phyloP scores from a whole-genome alignment of 1,140 invertebrate genomes.

The Belonocnema kinseyi region DNA sequence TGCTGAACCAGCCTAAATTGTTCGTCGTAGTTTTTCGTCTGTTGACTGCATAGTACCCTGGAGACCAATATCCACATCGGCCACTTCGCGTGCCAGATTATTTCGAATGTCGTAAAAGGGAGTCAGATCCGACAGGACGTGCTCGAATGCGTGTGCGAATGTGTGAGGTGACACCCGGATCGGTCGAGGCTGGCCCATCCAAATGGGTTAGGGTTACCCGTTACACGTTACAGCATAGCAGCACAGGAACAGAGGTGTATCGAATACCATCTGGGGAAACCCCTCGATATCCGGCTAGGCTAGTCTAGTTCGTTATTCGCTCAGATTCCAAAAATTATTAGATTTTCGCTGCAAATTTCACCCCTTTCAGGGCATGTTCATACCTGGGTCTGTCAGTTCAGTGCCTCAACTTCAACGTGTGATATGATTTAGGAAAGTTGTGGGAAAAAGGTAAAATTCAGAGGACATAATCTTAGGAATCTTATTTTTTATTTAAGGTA shows the following conservation, averaged over 20 bases:
- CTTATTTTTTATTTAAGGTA: too few species aligned
- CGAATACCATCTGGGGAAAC: neutral
- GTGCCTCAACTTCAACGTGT: too few species aligned
- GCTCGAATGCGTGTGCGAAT: neutral
- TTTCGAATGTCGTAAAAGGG: conserved; percentile 19
- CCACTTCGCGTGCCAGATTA: conserved; percentile 18
- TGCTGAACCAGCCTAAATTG: neutral
- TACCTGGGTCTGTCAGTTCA: too few species aligned
- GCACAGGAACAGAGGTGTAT: neutral
- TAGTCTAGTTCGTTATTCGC: too few species aligned
- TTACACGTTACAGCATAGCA: neutral
- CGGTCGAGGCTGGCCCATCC: conserved; percentile 3
- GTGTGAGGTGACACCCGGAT: neutral
- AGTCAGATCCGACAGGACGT: conserved; percentile 14
- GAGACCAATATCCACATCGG: conserved; percentile 21
- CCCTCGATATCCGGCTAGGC: neutral
- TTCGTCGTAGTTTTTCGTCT: conserved; percentile 10
- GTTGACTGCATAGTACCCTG: neutral
- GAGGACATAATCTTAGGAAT: too few species aligned
- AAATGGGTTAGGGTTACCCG: neutral
- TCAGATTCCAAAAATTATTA: too few species aligned
- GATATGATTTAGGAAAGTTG: too few species aligned
- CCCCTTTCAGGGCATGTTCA: too few species aligned
- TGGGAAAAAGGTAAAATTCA: too few species aligned
- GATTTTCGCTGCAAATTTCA: too few species aligned